Evolutionary conservation across 2,888 invertebrate genomes (phyloP), one percentile per base, ranked within the genome.

Genomic region (Pterostichus niger): DNA sequence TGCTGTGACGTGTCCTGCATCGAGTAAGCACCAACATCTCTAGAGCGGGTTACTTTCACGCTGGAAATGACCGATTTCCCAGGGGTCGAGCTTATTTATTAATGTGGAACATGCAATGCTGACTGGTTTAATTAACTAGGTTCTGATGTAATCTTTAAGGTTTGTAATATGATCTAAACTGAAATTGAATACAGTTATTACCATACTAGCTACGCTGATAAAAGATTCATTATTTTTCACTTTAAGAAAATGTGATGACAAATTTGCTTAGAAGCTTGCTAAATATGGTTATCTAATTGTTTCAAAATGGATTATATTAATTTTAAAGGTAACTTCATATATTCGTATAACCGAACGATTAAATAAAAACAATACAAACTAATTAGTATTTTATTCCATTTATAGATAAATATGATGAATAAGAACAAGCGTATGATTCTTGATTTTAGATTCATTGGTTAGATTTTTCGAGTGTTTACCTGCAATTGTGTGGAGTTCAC

Each of bases 61-160:
- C 31, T 61, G 61, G n/a, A 33, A 61, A 61, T 61, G 31, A 31
- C 11, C 33, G 33, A 61, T 61, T 31, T 61, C 61, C 33, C 61
- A 10, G 1, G 61, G 31, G 31, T 31, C 31, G 33, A 10, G 11
- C 11, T 61, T 61, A 31, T 61, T 61, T 61, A 61, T 61, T 61
- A 31, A 61, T 61, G 61, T 61, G 10, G 10, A 61, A n/a, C 61
- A 61, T 61, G 31, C 33, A 31, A 61, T 61, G 33, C 61, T 61
- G 31, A 11, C 33, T 31, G 61, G 15, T 13, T 61, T 61, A 61
- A 61, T 61, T 24, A 61, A 61, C 17, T 61, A 61, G 6, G 9
- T 61, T 33, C 13, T 31, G 61, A 61, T 61, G 31, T 61, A 61
- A 61, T 61, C 31, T 61, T 61, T 61, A 10, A 17, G 17, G 54